These are phyloP conservation scores for Apolygus lucorum DNA, from an alignment of 1,140 invertebrate species.

Conservation along the genomic window DNA sequence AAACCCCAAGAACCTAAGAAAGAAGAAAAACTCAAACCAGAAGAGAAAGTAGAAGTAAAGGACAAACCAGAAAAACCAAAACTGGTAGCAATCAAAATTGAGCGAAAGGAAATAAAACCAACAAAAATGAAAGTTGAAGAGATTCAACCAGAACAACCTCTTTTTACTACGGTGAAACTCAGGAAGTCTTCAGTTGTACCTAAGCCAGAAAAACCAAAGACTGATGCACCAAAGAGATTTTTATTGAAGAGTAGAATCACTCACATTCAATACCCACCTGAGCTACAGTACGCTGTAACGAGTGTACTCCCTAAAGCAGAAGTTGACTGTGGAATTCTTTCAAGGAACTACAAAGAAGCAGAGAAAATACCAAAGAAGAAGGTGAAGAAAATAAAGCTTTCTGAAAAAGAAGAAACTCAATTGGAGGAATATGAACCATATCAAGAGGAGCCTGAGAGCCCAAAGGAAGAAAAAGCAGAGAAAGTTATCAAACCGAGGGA, in stretches of 20 bases:
- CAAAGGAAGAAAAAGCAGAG: constrained; percentile 37
- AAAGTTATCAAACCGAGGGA: constrained; percentile 23
- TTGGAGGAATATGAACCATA: constrained; percentile 45
- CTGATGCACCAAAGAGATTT: constrained; percentile 49
- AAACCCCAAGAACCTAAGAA: constrained; percentile 28
- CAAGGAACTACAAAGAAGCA: constrained; percentile 59
- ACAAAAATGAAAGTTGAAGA: constrained; percentile 42
- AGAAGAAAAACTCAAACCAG: constrained; percentile 21
- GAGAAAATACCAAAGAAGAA: constrained; percentile 52
- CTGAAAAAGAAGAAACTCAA: constrained; percentile 39
- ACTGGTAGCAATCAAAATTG: constrained; percentile 28
- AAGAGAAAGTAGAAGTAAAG: constrained; percentile 14
- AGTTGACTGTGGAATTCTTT: constrained; percentile 53
- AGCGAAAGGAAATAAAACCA: constrained; percentile 43
- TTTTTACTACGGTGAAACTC: constrained; percentile 53
- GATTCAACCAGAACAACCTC: constrained; percentile 41
- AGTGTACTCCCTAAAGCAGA: constrained; percentile 32
- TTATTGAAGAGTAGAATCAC: constrained; percentile 54
- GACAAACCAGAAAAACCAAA: constrained; percentile 21
- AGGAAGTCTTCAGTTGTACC: constrained; percentile 47
- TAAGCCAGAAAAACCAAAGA: constrained; percentile 43
- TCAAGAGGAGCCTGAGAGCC: constrained; percentile 40
- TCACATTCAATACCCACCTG: constrained; percentile 42
- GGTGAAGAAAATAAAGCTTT: constrained; percentile 41
- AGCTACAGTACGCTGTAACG: constrained; percentile 35